Conservation (phyloP, 2,797 vertebrate species). For the Lerista edwardsae region DNA sequence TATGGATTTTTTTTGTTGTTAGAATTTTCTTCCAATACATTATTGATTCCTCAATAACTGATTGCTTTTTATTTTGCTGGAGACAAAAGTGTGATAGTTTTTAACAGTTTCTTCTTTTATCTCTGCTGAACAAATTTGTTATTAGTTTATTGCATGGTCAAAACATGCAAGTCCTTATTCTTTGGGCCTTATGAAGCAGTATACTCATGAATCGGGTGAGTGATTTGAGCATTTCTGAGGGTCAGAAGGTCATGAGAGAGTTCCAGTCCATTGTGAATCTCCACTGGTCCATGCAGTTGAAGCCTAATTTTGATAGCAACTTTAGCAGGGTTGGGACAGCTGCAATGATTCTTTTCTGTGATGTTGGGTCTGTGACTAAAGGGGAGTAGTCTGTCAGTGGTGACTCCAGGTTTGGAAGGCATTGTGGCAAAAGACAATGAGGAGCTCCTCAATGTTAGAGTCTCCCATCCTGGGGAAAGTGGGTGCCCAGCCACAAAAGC, state of each 20-base stretch:
- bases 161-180: neutral
- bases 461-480: too few species aligned
- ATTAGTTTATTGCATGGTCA: neutral
- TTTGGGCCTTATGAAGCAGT: neutral
- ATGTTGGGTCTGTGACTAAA: neutral
- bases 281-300: neutral
- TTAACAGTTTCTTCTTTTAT: neutral
- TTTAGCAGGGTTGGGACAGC: neutral
- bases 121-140: neutral
- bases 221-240: neutral
- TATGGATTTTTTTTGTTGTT: neutral
- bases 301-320: neutral
- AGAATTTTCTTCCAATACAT: constrained; percentile 12
- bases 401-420: neutral
- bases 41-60: constrained; percentile 9
- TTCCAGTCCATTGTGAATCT: neutral
- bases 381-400: neutral
- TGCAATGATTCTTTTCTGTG: neutral
- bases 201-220: neutral
- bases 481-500: too few species aligned
- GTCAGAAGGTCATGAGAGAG: neutral
- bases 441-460: too few species aligned
- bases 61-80: constrained; percentile 1
- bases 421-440: too few species aligned
- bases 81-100: constrained; percentile 19